These are phyloP conservation scores for Panthera leo DNA, from an alignment of 2,113 vertebrate genomes.

Conservation along the genomic window DNA sequence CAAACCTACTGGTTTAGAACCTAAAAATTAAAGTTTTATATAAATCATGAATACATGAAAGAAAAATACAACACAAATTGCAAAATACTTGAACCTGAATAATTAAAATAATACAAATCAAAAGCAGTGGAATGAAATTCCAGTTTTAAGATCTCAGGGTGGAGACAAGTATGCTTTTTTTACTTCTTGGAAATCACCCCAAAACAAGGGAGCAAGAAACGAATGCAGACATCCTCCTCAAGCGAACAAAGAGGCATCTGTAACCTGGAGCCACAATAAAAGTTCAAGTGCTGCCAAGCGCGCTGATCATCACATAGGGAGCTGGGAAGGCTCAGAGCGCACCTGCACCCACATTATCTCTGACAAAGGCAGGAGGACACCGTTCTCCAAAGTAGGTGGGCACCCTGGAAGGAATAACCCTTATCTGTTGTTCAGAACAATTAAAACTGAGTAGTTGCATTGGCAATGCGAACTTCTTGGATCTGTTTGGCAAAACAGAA, in stretches of 20 bases:
- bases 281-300: background rate
- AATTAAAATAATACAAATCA: background rate
- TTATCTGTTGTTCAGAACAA: background rate
- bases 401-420: background rate
- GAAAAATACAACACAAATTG: background rate
- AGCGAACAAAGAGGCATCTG: constrained; percentile 20
- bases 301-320: background rate
- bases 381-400: background rate
- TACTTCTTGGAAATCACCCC: constrained; percentile 7
- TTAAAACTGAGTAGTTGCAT: background rate
- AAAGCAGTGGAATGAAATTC: background rate
- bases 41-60: background rate
- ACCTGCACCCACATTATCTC: background rate
- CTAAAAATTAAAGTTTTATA: background rate
- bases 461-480: background rate
- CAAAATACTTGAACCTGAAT: background rate
- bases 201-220: background rate
- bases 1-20: background rate
- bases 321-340: too few relatives aligned
- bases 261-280: background rate
- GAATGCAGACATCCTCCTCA: background rate
- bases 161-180: background rate
- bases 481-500: background rate
- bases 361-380: background rate
- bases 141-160: background rate